Percentiles rank a stretch among this genome's conserved stretches.
phyloP scores from a whole-genome alignment of 2,888 invertebrate genomes.

The Hirtodrosophila cameraria region DNA sequence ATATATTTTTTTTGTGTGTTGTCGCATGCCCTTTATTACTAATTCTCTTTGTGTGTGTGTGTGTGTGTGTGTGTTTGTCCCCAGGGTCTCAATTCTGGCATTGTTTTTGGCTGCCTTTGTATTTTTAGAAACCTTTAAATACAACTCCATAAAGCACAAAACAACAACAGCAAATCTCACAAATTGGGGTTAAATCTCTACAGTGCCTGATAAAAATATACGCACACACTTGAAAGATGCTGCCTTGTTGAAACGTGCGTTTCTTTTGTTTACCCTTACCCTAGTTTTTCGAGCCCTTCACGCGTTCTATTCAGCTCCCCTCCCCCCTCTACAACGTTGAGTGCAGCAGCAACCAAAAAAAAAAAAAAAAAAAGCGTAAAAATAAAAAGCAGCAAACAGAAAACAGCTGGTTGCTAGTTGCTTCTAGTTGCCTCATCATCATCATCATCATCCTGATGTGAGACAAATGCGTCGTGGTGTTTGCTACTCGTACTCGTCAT shows the following conservation, averaged over 20 bases:
- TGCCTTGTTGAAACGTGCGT: conserved; percentile 49
- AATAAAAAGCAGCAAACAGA: conserved; percentile 62
- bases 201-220: conserved; percentile 78
- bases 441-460: conserved; percentile 48
- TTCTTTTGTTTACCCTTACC: conserved; percentile 77
- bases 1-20: conserved; percentile 24
- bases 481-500: conserved; percentile 74
- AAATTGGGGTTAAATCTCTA: conserved; percentile 80
- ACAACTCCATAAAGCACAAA: conserved; percentile 60
- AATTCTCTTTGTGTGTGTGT: conserved; percentile 62
- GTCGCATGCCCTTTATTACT: conserved; percentile 67
- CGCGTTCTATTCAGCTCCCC: conserved; percentile 21
- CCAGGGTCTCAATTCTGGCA: conserved; percentile 45
- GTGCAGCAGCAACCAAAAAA: conserved; percentile 7
- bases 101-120: conserved; percentile 69
- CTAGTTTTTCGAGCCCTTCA: conserved; percentile 41
- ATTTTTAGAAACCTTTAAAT: conserved; percentile 78
- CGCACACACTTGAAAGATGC: conserved; percentile 72
- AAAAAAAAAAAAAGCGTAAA: conserved; percentile 36
- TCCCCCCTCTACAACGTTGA: not conserved
- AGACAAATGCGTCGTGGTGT: conserved; percentile 75
- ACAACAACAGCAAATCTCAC: conserved; percentile 59
- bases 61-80: conserved; percentile 35
- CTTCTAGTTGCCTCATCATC: conserved; percentile 3
- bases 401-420: conserved; percentile 70